Conservation (phyloP, 2,888 invertebrate genomes). For the Pachycephus smyrnensis region DNA sequence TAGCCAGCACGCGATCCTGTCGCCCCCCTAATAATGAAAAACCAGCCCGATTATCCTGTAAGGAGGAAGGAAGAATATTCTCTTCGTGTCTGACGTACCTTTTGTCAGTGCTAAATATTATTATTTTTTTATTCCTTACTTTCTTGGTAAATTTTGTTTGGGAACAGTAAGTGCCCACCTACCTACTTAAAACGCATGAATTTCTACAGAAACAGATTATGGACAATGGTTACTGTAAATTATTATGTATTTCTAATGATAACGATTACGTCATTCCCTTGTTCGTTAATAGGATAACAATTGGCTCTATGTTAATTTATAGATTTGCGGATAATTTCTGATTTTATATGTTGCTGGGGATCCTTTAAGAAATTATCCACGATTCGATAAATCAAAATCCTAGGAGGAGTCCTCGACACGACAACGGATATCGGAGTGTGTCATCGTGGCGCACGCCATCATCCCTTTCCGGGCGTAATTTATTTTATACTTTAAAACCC, state of each 20-base stretch:
- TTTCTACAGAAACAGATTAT: too few species aligned
- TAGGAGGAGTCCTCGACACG: slow-evolving; percentile 5
- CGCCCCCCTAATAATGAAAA: slow-evolving; percentile 31
- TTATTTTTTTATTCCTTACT: slow-evolving; percentile 2
- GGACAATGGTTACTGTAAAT: too few species aligned
- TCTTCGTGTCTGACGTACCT: background rate
- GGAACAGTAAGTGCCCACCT: too few species aligned
- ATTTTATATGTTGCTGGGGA: too few species aligned
- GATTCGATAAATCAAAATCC: slow-evolving; percentile 1
- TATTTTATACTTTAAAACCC: slow-evolving; percentile 55
- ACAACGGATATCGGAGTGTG: slow-evolving; percentile 17
- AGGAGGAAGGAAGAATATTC: background rate
- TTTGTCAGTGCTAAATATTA: background rate
- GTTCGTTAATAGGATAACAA: too few species aligned
- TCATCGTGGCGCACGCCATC: slow-evolving; percentile 45
- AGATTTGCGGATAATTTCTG: too few species aligned
- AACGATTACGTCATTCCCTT: too few species aligned
- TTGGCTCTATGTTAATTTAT: too few species aligned
- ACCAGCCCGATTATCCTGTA: slow-evolving; percentile 8
- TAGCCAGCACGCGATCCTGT: slow-evolving; percentile 42
- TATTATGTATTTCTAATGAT: too few species aligned
- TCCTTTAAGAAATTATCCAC: too few species aligned
- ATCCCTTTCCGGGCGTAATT: slow-evolving; percentile 45
- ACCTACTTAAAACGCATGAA: too few species aligned
- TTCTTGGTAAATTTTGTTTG: background rate